Conservation (phyloP, 2,113 vertebrate species). For the Trematocara macrostoma region DNA sequence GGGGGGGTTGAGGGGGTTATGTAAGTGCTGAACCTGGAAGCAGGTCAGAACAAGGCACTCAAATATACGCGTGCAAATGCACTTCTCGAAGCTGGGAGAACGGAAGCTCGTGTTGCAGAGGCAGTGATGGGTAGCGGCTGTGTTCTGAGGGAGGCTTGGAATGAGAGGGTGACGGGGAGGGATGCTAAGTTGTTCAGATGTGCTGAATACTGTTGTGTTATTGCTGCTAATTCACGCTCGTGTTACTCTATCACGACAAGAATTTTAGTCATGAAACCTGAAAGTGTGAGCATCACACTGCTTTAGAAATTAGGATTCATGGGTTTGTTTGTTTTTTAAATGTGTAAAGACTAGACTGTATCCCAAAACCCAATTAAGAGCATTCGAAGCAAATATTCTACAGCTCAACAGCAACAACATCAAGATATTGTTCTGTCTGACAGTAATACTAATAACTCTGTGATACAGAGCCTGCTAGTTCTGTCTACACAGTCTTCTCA, state of each 20-base stretch:
- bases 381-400: background rate
- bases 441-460: constrained; percentile 7
- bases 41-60: constrained; percentile 26
- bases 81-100: constrained; percentile 12
- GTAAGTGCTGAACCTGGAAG: constrained; percentile 1
- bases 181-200: background rate
- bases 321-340: background rate
- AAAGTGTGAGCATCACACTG: background rate
- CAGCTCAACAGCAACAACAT: background rate
- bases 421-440: background rate
- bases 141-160: constrained; percentile 4
- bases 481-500: constrained; percentile 13
- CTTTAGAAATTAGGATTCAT: background rate
- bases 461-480: background rate
- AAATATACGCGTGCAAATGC: background rate
- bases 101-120: background rate
- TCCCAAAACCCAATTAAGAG: background rate
- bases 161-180: background rate
- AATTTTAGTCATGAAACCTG: background rate
- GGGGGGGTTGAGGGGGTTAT: background rate
- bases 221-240: background rate
- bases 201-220: background rate
- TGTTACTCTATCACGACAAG: constrained; percentile 6
- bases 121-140: background rate
- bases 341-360: background rate